phyloP scores from a whole-genome alignment of 2,888 invertebrate species.

The Anthophora plumipes region DNA sequence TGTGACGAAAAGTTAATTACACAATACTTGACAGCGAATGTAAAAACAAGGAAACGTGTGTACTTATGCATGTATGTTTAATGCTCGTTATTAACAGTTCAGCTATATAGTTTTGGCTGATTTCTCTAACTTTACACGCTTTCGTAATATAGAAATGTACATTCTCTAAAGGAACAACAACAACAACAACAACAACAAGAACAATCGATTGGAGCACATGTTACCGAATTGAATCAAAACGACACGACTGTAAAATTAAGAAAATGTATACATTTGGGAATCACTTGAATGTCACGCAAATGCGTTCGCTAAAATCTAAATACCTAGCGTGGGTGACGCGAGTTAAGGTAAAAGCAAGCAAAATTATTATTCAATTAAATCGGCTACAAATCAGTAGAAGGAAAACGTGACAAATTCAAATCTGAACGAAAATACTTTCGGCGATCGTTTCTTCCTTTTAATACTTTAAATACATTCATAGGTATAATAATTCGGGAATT shows the following conservation, averaged over 20 bases:
- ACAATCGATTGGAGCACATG: too few species aligned
- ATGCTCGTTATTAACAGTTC: slow-evolving; percentile 26
- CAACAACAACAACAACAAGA: too few species aligned
- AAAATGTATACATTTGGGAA: not conserved
- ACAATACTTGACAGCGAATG: slow-evolving; percentile 30
- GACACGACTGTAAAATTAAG: not conserved
- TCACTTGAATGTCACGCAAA: not conserved
- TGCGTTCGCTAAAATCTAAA: not conserved
- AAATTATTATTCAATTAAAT: not conserved
- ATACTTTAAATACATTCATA: slow-evolving; percentile 3
- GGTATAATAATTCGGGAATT: not conserved
- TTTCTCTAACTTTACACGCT: slow-evolving; percentile 9
- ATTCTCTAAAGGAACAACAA: slow-evolving; percentile 7
- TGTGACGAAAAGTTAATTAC: slow-evolving; percentile 23
- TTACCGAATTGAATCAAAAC: too few species aligned
- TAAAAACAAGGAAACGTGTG: slow-evolving; percentile 22
- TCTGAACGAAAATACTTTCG: not conserved
- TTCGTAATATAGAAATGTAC: slow-evolving; percentile 29
- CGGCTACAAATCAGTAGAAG: too few species aligned
- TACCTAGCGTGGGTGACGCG: not conserved
- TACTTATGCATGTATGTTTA: not conserved
- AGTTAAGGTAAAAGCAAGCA: not conserved
- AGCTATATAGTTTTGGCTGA: slow-evolving; percentile 12
- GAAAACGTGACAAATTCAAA: not conserved
- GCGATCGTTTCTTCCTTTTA: not conserved